Conservation (phyloP, 2,888 invertebrate genomes). For the Cheilosia vulpina region DNA sequence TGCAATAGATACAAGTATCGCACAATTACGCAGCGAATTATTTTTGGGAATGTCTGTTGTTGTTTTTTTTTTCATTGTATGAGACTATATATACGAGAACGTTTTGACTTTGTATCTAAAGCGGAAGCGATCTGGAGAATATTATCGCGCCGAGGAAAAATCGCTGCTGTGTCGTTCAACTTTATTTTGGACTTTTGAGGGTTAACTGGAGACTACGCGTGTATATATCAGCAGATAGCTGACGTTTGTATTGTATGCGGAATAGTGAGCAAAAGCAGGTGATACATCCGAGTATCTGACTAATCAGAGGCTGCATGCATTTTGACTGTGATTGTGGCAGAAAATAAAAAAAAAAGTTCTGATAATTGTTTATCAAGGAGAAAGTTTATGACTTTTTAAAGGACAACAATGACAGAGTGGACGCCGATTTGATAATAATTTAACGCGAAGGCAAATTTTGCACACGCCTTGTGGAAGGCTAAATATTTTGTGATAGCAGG, state of each 20-base stretch:
- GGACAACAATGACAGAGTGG: conserved; percentile 47
- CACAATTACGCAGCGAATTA: conserved; percentile 58
- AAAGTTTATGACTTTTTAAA: conserved; percentile 69
- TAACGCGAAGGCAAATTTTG: conserved; percentile 10
- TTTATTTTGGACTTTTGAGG: conserved; percentile 64
- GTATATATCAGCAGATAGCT: background rate
- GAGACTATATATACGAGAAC: background rate
- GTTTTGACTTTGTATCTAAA: conserved; percentile 50
- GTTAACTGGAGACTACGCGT: conserved; percentile 53
- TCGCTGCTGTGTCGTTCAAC: conserved; percentile 69
- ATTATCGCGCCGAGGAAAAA: conserved; percentile 61
- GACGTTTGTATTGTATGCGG: background rate
- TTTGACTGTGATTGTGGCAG: conserved; percentile 22
- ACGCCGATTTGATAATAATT: conserved; percentile 38
- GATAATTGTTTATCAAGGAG: conserved; percentile 61
- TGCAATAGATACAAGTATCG: conserved; percentile 46
- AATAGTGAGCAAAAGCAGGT: conserved; percentile 26
- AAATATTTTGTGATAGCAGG: background rate
- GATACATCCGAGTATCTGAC: conserved; percentile 24
- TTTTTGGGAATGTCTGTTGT: conserved; percentile 36
- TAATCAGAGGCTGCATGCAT: background rate
- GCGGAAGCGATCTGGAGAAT: conserved; percentile 65
- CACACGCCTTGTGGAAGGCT: conserved; percentile 11
- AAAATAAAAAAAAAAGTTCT: conserved; percentile 27
- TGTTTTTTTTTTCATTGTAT: conserved; percentile 7